Base-by-base conservation (phyloP, 2,797 vertebrate species). In the Oceanodroma leucorhoa region DNA sequence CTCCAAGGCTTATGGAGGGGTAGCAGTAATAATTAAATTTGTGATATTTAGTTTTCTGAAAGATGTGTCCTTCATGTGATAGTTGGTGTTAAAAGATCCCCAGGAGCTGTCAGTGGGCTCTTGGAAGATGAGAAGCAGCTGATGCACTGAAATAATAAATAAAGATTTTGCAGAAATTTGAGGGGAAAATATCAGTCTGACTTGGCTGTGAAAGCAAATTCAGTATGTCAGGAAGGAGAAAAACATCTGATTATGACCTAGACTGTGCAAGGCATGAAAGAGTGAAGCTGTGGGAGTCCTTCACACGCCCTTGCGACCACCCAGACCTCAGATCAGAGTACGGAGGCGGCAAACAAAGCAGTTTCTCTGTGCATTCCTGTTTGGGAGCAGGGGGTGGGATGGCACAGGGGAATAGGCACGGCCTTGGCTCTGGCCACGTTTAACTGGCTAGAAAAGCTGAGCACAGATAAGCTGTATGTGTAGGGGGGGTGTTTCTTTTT, bases 381-480 rank as follows among this genome's bases (percentile, higher is more conserved):
- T 69, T 9, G 34, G 38, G 64, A 92, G 55, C n/a, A 17, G 50
- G 83, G 61, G 43, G 84, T 88, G 83, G 88, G 58, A 29, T 45
- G 34, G 36, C 81, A 51, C 70, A 22, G 34, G 94, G 94, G 95
- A 97, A 89, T 87, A 95, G 92, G 92, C 77, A 89, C 0, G 26
- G 94, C 90, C 65, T 79, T 87, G 86, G 66, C 87, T 94, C 80
- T 43, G 61, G 26, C 18, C 5, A 0, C 0, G 0, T 30, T 77
- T 41, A 29, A 51, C 41, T 53, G 79, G 29, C 69, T 73, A 1
- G 83, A 64, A 38, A 38, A 87, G 80, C 67, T 14, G 34, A 89
- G 78, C 67, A 11, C 50, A 71, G 90, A 69, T 75, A 55, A 84
- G 9, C 41, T 41, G 2, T 23, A 0, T 30, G n/a, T 71, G 82